A percentile compares a stretch with the other conserved stretches of the same genome.
These are phyloP conservation scores for Chondrosia reniformis DNA, from an alignment of 37 sponge, comb jelly and placozoan genomes.

Conservation along the genomic window DNA sequence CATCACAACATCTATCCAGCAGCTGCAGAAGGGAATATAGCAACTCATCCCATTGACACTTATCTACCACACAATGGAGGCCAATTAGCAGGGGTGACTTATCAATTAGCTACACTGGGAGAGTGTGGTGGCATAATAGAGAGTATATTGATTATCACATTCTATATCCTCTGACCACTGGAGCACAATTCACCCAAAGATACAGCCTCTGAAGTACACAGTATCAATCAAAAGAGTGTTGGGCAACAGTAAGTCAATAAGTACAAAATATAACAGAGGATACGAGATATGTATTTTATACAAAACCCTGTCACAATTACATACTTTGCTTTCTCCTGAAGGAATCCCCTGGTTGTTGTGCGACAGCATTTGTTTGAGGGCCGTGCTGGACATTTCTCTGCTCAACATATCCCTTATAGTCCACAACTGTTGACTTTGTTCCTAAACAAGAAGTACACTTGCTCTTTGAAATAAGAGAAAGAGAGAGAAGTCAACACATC, in stretches of 20 bases:
- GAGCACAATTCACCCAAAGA: neutral
- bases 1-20: constrained; percentile 70
- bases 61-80: too few relatives aligned
- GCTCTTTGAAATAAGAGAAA: neutral
- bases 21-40: too few relatives aligned
- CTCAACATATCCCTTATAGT: constrained; percentile 59
- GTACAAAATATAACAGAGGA: neutral
- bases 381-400: constrained; percentile 22
- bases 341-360: constrained; percentile 68
- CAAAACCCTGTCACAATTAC: neutral
- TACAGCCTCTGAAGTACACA: neutral
- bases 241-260: neutral
- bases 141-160: too few relatives aligned
- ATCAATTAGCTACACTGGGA: too few relatives aligned
- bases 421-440: constrained; percentile 80
- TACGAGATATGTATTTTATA: too few relatives aligned
- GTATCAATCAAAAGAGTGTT: neutral
- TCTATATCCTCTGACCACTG: too few relatives aligned
- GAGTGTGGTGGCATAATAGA: too few relatives aligned
- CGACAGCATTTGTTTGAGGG: constrained; percentile 53
- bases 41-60: too few relatives aligned
- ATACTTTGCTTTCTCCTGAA: constrained; percentile 68
- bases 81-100: too few relatives aligned
- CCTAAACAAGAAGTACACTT: constrained; percentile 38
- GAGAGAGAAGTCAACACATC: neutral